Evolutionary conservation across 2,113 vertebrate species (phyloP).

Genomic region (Hyperoodon ampullatus): DNA sequence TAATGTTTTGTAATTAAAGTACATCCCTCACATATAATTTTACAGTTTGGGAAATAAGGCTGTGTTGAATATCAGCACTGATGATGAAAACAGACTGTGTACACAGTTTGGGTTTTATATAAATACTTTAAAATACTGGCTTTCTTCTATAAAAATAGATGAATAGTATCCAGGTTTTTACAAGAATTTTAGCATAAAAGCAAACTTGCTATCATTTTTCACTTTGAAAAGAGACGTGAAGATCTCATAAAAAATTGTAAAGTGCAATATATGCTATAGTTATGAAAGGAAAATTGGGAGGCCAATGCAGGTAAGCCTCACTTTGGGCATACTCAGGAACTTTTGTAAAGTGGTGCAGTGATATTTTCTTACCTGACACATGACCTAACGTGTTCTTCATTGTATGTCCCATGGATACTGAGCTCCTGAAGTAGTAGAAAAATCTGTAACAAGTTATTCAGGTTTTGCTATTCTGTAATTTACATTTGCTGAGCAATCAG

Average conservation of each 20-base stretch:
- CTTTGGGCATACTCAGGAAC: not conserved
- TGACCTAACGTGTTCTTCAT: not conserved
- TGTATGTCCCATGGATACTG: not conserved
- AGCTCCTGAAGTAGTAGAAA: constrained; percentile 8
- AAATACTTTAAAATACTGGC: constrained; percentile 80
- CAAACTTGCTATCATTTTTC: constrained; percentile 71
- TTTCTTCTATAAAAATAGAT: constrained; percentile 77
- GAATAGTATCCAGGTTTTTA: constrained; percentile 77
- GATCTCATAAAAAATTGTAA: constrained; percentile 43
- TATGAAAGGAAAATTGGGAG: not conserved
- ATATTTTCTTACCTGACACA: constrained; percentile 34
- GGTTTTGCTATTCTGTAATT: not conserved
- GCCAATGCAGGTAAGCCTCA: not conserved
- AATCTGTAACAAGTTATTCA: not conserved
- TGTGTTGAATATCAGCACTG: constrained; percentile 72
- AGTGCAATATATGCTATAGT: not conserved
- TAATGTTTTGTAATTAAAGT: constrained; percentile 85
- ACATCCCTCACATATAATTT: constrained; percentile 81
- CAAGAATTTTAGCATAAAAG: constrained; percentile 76
- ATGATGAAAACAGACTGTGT: constrained; percentile 78
- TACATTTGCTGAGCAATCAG: not conserved
- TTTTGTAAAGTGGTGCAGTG: not conserved
- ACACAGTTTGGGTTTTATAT: constrained; percentile 70
- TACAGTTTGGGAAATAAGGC: constrained; percentile 80
- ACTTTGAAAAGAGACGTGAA: constrained; percentile 54